Evolutionary conservation across 2,888 invertebrate genomes (phyloP).

Genomic region (Pyrocoelia pectoralis): DNA sequence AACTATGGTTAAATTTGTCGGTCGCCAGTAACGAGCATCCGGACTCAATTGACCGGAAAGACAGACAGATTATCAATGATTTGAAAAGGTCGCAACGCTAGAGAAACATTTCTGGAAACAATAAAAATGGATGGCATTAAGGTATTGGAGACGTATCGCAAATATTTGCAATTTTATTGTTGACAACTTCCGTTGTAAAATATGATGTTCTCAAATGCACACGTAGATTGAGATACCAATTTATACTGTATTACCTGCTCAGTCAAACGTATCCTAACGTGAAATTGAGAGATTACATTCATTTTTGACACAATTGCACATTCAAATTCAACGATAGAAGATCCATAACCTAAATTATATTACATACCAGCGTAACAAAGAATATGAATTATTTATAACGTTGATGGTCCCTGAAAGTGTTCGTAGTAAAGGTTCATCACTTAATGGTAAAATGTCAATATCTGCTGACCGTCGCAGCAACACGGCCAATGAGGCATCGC

Average conservation of each 20-base stretch:
- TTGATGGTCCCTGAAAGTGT: slow-evolving; percentile 3
- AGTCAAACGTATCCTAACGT: background rate
- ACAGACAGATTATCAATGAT: slow-evolving; percentile 46
- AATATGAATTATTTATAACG: background rate
- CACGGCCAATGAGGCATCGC: slow-evolving; percentile 37
- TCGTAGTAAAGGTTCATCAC: slow-evolving; percentile 29
- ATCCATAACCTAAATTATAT: too few species aligned
- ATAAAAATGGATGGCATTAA: background rate
- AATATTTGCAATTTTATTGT: background rate
- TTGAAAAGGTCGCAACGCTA: slow-evolving; percentile 39
- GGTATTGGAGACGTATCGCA: too few species aligned
- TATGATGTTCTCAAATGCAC: background rate
- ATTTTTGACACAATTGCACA: too few species aligned
- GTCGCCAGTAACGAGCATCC: slow-evolving; percentile 39
- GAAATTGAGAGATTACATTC: background rate
- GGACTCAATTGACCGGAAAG: slow-evolving; percentile 50
- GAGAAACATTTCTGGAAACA: slow-evolving; percentile 39
- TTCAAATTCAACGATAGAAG: too few species aligned
- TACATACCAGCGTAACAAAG: too few species aligned
- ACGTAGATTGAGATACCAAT: background rate
- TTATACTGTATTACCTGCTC: background rate
- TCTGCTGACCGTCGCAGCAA: slow-evolving; percentile 40
- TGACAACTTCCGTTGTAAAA: background rate
- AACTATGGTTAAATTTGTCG: slow-evolving; percentile 26
- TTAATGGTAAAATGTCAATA: slow-evolving; percentile 38